Evolutionary conservation across 2,888 invertebrate genomes (phyloP).

Genomic region (Prenolepis imparis): DNA sequence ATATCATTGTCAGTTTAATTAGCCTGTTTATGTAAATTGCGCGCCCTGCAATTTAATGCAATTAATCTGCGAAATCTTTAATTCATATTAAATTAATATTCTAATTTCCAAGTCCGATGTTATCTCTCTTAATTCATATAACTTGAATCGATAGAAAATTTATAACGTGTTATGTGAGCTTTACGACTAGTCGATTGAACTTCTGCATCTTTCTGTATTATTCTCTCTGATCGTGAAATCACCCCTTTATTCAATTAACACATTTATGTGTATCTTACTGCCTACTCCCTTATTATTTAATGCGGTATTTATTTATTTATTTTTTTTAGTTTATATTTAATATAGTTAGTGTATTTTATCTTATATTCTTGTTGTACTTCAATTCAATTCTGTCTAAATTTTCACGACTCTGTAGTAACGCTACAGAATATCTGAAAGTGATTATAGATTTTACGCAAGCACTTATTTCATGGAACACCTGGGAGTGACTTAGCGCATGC

Average conservation of each 20-base stretch:
- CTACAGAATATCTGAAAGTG: slow-evolving; percentile 13
- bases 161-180: not conserved
- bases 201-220: not conserved
- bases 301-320: not conserved
- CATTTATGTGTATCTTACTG: not conserved
- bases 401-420: slow-evolving; percentile 17
- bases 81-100: slow-evolving; percentile 5
- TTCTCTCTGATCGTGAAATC: not conserved
- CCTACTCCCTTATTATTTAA: not conserved
- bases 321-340: not conserved
- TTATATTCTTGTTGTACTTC: not conserved
- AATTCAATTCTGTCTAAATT: slow-evolving; percentile 13
- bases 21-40: slow-evolving; percentile 28
- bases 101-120: not conserved
- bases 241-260: not conserved
- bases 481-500: slow-evolving; percentile 52
- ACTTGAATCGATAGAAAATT: not conserved
- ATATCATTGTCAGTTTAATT: slow-evolving; percentile 46
- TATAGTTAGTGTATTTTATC: not conserved
- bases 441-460: slow-evolving; percentile 42
- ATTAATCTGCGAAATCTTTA: not conserved
- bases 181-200: not conserved
- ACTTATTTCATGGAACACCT: slow-evolving; percentile 43
- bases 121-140: not conserved
- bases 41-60: slow-evolving; percentile 10